Conservation (phyloP, 92 coral and sea anemone genomes). For the Palythoa grandis region DNA sequence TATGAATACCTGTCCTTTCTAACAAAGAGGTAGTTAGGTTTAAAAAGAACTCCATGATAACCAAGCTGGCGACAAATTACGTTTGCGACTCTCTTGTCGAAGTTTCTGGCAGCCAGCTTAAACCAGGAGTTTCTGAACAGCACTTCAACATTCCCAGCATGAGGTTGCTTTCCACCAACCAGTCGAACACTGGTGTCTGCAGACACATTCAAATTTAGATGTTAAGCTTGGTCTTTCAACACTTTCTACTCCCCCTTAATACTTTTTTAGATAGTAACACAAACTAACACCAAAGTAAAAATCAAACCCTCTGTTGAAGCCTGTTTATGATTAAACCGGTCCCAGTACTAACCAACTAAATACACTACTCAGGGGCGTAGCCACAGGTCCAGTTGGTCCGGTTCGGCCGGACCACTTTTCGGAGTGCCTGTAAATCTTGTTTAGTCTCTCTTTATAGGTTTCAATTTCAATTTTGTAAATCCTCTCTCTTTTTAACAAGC, state of each 20-base stretch:
- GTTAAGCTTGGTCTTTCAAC: neutral
- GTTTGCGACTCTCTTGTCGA: neutral
- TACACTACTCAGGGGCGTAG: no score
- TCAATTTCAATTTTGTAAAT: no score
- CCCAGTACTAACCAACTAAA: no score
- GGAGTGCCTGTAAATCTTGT: no score
- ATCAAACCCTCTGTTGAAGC: no score
- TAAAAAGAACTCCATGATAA: neutral
- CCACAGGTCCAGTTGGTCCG: no score
- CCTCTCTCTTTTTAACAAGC: no score
- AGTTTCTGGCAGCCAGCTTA: neutral
- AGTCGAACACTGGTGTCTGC: neutral
- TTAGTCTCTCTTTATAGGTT: no score
- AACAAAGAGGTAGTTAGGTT: neutral
- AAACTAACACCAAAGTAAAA: no score
- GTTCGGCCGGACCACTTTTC: no score
- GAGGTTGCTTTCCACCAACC: neutral
- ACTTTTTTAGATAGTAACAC: no score
- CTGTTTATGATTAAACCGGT: no score
- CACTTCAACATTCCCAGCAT: constrained; percentile 10
- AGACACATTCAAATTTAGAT: neutral
- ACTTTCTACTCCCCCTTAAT: neutral
- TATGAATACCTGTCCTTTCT: neutral
- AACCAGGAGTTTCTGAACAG: neutral
- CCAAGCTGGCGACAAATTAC: constrained; percentile 32